phyloP scores from a whole-genome alignment of 2,797 vertebrate species.

The Chromis chromis region DNA sequence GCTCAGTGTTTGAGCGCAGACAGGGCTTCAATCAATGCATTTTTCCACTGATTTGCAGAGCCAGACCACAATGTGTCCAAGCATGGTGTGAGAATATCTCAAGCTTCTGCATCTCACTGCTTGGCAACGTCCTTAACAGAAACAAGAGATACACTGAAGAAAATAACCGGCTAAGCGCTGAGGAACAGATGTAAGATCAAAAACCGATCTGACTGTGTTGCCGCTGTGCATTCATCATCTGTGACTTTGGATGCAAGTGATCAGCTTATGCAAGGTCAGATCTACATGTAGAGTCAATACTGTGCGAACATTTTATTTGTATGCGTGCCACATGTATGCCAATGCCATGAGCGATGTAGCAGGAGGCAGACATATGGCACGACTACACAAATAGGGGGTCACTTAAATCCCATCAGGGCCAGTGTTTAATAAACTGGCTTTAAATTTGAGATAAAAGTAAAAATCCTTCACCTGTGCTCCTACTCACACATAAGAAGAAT shows the following conservation, averaged over 20 bases:
- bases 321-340: not conserved
- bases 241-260: not conserved
- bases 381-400: not conserved
- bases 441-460: not conserved
- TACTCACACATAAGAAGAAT: not conserved
- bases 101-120: constrained; percentile 8
- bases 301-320: not conserved
- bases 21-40: constrained; percentile 27
- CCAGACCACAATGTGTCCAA: constrained; percentile 29
- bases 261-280: not conserved
- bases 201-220: not conserved
- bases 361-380: not conserved
- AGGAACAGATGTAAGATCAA: constrained; percentile 10
- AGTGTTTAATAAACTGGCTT: not conserved
- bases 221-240: not conserved
- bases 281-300: not conserved
- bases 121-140: constrained; percentile 15
- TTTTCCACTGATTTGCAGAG: constrained; percentile 43
- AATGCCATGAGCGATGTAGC: not conserved
- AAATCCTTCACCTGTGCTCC: not conserved
- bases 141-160: constrained; percentile 9
- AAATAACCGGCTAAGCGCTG: not conserved
- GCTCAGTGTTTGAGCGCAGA: constrained; percentile 35
- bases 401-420: not conserved
- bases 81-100: constrained; percentile 20